Percentiles rank a stretch among this genome's conserved stretches.
These are phyloP conservation scores for Stenodera caucasica DNA, from an alignment of 2,888 invertebrate species.

Conservation along the genomic window DNA sequence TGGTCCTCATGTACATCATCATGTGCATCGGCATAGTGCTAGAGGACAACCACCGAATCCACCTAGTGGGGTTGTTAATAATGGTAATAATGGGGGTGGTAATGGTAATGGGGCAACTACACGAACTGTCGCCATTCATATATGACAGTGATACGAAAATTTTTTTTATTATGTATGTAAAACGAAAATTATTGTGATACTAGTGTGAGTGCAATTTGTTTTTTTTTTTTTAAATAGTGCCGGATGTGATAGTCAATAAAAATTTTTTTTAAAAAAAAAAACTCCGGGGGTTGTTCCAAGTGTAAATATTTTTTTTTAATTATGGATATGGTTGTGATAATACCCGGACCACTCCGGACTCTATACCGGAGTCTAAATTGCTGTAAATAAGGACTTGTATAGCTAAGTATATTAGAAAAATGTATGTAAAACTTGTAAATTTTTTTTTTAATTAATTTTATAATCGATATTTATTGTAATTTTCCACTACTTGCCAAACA, in stretches of 20 bases:
- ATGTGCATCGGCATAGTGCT: conserved; percentile 60
- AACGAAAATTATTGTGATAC: conserved; percentile 51
- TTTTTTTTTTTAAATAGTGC: too few species aligned
- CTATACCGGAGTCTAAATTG: conserved; percentile 45
- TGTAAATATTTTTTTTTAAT: too few species aligned
- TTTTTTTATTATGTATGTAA: conserved; percentile 31
- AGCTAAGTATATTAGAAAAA: conserved; percentile 45
- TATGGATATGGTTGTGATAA: conserved; percentile 19
- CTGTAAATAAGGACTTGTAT: conserved; percentile 51
- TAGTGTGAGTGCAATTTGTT: conserved; percentile 52
- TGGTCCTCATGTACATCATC: conserved; percentile 59
- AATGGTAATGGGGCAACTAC: conserved; percentile 57
- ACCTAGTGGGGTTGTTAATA: conserved; percentile 45
- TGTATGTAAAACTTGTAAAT: conserved; percentile 47
- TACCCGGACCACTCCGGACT: conserved; percentile 41
- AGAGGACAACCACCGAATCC: conserved; percentile 61
- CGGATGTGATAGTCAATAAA: conserved; percentile 46
- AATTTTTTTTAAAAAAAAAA: too few species aligned
- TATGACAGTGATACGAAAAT: conserved; percentile 56
- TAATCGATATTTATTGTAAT: conserved; percentile 47
- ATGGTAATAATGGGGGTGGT: conserved; percentile 44
- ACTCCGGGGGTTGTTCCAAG: conserved; percentile 35
- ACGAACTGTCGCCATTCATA: conserved; percentile 78
- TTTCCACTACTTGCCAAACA: conserved; percentile 31
- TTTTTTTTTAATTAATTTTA: conserved; percentile 45